Conservation (phyloP, 2,113 vertebrate genomes). For the Ornithorhynchus anatinus region DNA sequence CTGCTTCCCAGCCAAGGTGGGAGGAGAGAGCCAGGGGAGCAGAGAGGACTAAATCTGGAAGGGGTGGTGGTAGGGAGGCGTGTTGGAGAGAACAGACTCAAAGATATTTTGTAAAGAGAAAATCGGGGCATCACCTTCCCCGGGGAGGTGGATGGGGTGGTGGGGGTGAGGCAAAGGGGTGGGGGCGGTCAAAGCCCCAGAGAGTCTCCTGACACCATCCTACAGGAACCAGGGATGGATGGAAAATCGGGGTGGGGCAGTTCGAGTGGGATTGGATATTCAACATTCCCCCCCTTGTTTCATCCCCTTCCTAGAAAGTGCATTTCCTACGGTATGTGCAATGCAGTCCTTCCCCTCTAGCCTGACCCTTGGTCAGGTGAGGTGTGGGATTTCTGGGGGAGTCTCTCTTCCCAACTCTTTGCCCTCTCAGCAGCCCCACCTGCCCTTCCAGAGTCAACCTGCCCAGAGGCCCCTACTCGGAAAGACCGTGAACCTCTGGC, state of each 20-base stretch:
- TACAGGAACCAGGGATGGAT: neutral
- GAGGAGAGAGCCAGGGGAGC: too few relatives aligned
- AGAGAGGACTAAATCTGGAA: too few relatives aligned
- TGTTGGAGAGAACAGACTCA: too few relatives aligned
- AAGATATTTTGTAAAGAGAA: too few relatives aligned
- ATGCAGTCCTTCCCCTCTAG: conserved; percentile 16
- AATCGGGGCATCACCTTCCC: too few relatives aligned
- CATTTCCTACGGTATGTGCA: conserved; percentile 71
- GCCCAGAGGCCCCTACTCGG: neutral
- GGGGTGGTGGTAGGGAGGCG: too few relatives aligned
- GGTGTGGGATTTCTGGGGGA: neutral
- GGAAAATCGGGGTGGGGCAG: neutral
- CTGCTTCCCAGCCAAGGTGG: neutral
- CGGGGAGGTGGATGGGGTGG: neutral
- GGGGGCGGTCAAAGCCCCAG: neutral
- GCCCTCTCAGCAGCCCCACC: neutral
- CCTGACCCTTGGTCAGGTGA: conserved; percentile 4
- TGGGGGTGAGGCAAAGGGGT: neutral
- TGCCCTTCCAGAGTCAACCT: neutral
- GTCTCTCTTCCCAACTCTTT: neutral
- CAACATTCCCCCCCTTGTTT: neutral
- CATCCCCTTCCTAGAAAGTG: conserved; percentile 42
- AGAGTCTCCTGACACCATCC: neutral
- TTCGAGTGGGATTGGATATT: neutral
- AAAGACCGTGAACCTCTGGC: neutral